Evolutionary conservation across 1,140 invertebrate species (phyloP), one percentile per base, ranked within the genome.

Genomic region (Galleria mellonella): DNA sequence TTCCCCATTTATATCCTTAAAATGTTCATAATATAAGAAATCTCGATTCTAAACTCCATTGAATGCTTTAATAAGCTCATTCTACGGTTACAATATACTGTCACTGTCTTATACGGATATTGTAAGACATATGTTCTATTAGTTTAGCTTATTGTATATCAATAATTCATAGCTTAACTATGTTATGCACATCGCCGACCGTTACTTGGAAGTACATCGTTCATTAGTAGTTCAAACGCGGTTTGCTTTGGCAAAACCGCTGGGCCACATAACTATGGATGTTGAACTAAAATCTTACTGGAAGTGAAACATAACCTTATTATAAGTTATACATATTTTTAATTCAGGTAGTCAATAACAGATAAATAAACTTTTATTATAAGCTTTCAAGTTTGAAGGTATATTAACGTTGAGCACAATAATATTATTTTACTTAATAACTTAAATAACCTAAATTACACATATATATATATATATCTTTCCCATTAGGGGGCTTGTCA

Each of bases 171-270:
- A 75, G 61, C 58, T 50, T 47, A 61, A 43, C 17, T 51, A 62
- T 76, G 71, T 83, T 78, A 79, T 79, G 73, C 72, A 63, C 69
- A 75, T 62, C 65, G 60, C 12, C 54, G 45, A 71, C 74, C 72
- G 74, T 81, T 83, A 78, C 74, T 83, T 75, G 72, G 76, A 81
- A 81, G 72, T 59, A 76, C 63, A 63, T 48, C 55, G 60, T 72
- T 81, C 79, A 83, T 83, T 83, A 79, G 79, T 83, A 81, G 68
- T 83, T 74, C 63, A 55, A 52, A 57, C 73, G 76, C 73, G 71
- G 64, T 47, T 53, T 37, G 71, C 79, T 83, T 81, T 83, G 76
- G 79, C 79, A 81, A 79, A 83, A 83, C 75, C 76, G 76, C 70
- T 83, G 76, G 54, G 66, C 67, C 60, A 74, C 72, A 77, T 78